A percentile compares a stretch with the other conserved stretches of the same genome.
These are phyloP conservation scores for Clitarchus hookeri DNA, from an alignment of 2,888 invertebrate genomes.

Conservation along the genomic window DNA sequence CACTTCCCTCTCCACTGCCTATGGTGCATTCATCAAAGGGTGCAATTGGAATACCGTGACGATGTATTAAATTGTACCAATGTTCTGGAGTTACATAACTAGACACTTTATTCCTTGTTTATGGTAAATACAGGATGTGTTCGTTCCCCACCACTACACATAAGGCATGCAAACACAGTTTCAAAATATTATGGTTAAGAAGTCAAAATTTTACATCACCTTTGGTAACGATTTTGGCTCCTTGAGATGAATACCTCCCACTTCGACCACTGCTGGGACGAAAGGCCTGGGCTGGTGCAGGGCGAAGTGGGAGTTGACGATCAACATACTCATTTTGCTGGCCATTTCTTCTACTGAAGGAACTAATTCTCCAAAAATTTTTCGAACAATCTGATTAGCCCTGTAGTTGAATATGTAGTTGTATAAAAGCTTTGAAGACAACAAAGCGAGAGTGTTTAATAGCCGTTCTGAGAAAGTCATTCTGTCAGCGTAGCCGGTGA, in stretches of 20 bases:
- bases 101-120: too few relatives aligned
- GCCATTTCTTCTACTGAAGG: conserved; percentile 33
- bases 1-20: too few relatives aligned
- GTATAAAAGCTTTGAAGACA: background rate
- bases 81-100: too few relatives aligned
- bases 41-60: too few relatives aligned
- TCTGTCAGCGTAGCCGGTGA: conserved; percentile 52
- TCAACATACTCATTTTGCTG: conserved; percentile 32
- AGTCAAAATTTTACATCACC: conserved; percentile 37
- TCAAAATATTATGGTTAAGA: too few relatives aligned
- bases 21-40: too few relatives aligned
- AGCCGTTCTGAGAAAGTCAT: conserved; percentile 36
- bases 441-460: conserved; percentile 26
- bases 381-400: conserved; percentile 26
- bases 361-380: conserved; percentile 30
- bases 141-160: too few relatives aligned
- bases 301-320: conserved; percentile 35
- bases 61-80: too few relatives aligned
- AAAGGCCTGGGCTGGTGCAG: conserved; percentile 29
- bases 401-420: conserved; percentile 26
- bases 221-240: conserved; percentile 34
- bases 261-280: conserved; percentile 37
- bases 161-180: too few relatives aligned
- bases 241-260: conserved; percentile 34
- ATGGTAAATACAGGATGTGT: too few relatives aligned